phyloP scores from a whole-genome alignment of 1,140 invertebrate genomes.

The Leptinotarsa lineolata region DNA sequence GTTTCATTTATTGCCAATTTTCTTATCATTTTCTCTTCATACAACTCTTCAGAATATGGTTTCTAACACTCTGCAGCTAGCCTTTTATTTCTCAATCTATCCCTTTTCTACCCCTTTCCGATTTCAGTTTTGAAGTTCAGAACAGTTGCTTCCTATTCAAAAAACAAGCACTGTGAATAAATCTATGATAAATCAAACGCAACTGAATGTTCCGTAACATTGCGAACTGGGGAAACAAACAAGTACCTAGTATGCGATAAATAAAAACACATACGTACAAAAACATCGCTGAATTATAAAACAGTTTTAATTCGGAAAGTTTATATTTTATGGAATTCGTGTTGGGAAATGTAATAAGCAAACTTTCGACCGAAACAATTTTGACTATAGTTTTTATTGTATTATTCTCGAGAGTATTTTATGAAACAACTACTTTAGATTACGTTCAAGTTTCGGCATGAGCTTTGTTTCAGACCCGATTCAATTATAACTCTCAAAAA shows the following conservation, averaged over 20 bases:
- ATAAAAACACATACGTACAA: conserved; percentile 22
- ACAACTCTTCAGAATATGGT: no score
- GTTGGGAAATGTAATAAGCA: conserved; percentile 40
- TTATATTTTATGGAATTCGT: conserved; percentile 35
- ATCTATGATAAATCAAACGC: neutral
- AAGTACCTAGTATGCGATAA: conserved; percentile 3
- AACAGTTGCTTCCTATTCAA: neutral
- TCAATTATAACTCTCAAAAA: conserved; percentile 25
- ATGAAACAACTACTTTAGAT: conserved; percentile 36
- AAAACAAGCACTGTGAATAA: neutral
- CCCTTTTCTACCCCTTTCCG: neutral
- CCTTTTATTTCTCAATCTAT: no score
- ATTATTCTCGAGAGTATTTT: conserved; percentile 38
- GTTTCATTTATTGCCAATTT: no score
- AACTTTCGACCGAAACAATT: conserved; percentile 39
- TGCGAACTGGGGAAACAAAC: neutral
- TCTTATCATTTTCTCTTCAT: no score
- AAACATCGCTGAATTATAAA: conserved; percentile 26
- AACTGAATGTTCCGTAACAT: neutral
- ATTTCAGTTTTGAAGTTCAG: neutral
- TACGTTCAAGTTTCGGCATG: conserved; percentile 33
- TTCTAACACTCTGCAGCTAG: no score
- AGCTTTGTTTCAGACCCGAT: conserved; percentile 9
- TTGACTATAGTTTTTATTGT: conserved; percentile 40
- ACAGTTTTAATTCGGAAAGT: conserved; percentile 39